Conservation (phyloP, 2,888 invertebrate species). For the Hartigia nigra region DNA sequence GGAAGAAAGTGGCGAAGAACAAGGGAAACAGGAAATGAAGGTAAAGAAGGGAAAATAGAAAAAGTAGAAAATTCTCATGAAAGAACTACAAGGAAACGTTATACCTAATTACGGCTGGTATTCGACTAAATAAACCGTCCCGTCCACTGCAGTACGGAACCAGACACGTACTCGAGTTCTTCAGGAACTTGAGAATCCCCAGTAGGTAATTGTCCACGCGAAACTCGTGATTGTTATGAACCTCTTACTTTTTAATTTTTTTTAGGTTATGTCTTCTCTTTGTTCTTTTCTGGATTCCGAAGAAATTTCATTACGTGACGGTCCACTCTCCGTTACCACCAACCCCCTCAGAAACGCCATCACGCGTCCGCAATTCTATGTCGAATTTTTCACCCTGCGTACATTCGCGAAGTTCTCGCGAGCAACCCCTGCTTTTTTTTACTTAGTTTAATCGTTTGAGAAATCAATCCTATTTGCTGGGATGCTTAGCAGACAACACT, state of each 20-base stretch:
- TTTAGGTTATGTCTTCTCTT: not conserved
- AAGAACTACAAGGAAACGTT: slow-evolving; percentile 38
- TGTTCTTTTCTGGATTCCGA: not conserved
- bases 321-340: not conserved
- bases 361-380: not conserved
- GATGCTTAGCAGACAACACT: slow-evolving; percentile 54
- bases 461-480: slow-evolving; percentile 41
- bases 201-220: not conserved
- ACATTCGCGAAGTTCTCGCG: slow-evolving; percentile 15
- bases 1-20: not conserved
- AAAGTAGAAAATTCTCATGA: not conserved
- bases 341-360: not conserved
- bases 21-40: not conserved
- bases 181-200: not conserved
- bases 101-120: slow-evolving; percentile 51
- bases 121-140: slow-evolving; percentile 47
- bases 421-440: not conserved
- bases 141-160: not conserved
- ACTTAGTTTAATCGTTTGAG: not conserved
- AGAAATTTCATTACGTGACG: not conserved
- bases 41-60: slow-evolving; percentile 17
- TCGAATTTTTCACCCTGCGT: not conserved
- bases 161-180: not conserved
- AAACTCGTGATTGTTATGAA: not conserved
- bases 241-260: not conserved